Percentiles rank a stretch among this genome's conserved stretches.
Evolutionary conservation across 92 coral and sea anemone genomes (phyloP).

Genomic region (Siderastrea siderea): DNA sequence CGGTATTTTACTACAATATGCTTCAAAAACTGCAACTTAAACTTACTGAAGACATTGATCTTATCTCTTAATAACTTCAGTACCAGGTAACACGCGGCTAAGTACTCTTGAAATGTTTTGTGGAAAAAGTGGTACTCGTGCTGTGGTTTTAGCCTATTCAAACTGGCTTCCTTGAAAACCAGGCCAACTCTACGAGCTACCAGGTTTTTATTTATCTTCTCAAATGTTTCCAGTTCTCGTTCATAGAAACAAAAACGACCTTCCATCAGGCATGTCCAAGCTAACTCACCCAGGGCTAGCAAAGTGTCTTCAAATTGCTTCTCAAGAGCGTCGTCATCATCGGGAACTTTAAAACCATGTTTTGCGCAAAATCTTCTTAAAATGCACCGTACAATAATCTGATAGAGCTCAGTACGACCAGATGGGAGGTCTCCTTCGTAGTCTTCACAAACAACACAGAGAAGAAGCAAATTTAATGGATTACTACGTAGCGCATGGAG

Average conservation of each 20-base stretch:
- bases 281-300: background rate
- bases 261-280: background rate
- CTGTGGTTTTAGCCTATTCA: background rate
- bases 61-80: too few species aligned
- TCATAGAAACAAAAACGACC: background rate
- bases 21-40: background rate
- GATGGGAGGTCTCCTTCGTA: too few species aligned
- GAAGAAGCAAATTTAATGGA: too few species aligned
- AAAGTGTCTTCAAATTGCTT: too few species aligned
- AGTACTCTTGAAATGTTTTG: too few species aligned
- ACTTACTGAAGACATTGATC: background rate
- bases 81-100: too few species aligned
- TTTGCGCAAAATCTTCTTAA: background rate
- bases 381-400: background rate
- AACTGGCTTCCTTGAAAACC: background rate
- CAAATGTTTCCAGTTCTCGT: background rate
- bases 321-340: background rate
- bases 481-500: background rate
- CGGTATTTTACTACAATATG: background rate
- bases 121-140: too few species aligned
- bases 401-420: too few species aligned
- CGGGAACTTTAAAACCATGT: background rate
- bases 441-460: too few species aligned
- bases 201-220: too few species aligned
- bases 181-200: background rate